Percentiles rank a stretch among this genome's conserved stretches.
These are phyloP conservation scores for Saturnia pavonia DNA, from an alignment of 2,888 invertebrate species.

Conservation along the genomic window DNA sequence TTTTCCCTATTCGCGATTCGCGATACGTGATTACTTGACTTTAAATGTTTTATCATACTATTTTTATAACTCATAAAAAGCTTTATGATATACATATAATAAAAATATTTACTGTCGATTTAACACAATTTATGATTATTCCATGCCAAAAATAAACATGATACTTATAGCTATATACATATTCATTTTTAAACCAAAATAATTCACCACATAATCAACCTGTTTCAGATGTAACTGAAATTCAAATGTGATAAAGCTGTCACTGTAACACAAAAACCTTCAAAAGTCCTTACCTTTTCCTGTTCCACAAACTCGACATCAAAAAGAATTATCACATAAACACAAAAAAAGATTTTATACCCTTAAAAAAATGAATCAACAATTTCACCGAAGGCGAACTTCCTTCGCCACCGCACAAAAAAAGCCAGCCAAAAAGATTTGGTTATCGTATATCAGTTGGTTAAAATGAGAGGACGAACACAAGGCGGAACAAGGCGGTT, in stretches of 20 bases:
- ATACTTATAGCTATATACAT: neutral
- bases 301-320: neutral
- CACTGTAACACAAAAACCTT: neutral
- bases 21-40: neutral
- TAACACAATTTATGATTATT: neutral
- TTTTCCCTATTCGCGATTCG: too few species aligned
- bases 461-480: conserved; percentile 19
- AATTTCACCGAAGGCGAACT: conserved; percentile 7
- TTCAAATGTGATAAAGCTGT: neutral
- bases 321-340: neutral
- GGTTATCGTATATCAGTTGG: conserved; percentile 22
- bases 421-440: conserved; percentile 19
- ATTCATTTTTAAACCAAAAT: too few species aligned
- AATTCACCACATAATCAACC: too few species aligned
- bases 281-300: neutral
- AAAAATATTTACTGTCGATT: neutral
- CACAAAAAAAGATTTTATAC: neutral
- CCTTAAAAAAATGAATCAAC: conserved; percentile 1
- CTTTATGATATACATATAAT: neutral
- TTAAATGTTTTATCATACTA: neutral
- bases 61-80: neutral
- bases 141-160: neutral
- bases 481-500: conserved; percentile 23
- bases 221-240: neutral
- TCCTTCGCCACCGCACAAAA: conserved; percentile 21